phyloP scores from a whole-genome alignment of 2,888 invertebrate species.

The Julus scanicus region DNA sequence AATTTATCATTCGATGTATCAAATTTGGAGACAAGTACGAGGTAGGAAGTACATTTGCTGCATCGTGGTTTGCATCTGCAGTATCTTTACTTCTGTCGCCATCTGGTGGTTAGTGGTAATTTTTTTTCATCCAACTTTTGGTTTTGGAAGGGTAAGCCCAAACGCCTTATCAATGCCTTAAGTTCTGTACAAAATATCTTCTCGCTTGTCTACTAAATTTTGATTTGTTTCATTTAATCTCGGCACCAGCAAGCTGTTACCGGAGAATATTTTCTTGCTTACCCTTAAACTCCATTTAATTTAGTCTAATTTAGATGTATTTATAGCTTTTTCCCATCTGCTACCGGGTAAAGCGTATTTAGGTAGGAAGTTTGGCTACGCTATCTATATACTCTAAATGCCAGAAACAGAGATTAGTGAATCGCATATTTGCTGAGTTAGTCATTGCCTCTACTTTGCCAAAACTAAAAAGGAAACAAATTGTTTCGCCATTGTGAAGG shows the following conservation, averaged over 20 bases:
- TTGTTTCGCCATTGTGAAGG: background rate
- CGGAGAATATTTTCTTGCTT: background rate
- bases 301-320: conserved; percentile 30
- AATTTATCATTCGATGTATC: background rate
- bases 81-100: background rate
- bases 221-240: conserved; percentile 30
- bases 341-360: conserved; percentile 6
- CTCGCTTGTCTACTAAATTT: conserved; percentile 28
- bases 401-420: conserved; percentile 28
- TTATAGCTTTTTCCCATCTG: conserved; percentile 21
- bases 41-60: no score
- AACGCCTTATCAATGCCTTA: background rate
- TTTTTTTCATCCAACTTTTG: background rate
- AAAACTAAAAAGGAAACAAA: conserved; percentile 13
- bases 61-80: background rate
- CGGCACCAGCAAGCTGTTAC: conserved; percentile 12
- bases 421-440: background rate
- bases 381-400: conserved; percentile 6
- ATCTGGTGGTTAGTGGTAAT: background rate
- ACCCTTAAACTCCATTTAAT: conserved; percentile 21
- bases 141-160: background rate
- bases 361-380: conserved; percentile 4
- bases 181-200: background rate
- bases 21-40: background rate
- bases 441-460: conserved; percentile 1